These are phyloP conservation scores for Gallinago jamesoni DNA, from an alignment of 2,113 vertebrate species.

Conservation along the genomic window DNA sequence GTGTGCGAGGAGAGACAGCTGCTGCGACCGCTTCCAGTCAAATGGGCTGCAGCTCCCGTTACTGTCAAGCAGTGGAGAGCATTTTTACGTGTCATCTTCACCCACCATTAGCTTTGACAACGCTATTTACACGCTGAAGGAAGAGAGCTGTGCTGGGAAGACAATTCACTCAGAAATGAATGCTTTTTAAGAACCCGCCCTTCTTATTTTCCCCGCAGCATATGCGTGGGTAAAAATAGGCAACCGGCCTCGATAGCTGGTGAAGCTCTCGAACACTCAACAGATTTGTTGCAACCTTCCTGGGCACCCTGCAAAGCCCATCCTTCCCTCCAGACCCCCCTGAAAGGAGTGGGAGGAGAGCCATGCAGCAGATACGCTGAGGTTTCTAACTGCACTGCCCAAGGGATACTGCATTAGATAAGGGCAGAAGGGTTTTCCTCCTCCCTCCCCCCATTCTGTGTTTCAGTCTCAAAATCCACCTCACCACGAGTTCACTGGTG, in stretches of 20 bases:
- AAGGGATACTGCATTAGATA: not conserved
- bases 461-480: not conserved
- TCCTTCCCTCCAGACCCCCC: not conserved
- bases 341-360: not conserved
- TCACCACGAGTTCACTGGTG: not conserved
- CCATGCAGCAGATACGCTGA: rapidly evolving
- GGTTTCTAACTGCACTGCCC: not conserved
- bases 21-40: not conserved
- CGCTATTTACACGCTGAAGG: not conserved
- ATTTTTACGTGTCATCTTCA: not conserved
- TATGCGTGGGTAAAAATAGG: not conserved
- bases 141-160: not conserved
- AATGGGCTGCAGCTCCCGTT: not conserved
- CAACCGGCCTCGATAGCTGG: rapidly evolving
- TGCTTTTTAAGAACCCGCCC: not conserved
- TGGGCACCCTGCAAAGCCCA: not conserved
- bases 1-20: not conserved
- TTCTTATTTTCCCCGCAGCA: not conserved
- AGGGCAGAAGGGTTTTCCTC: not conserved
- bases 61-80: rapidly evolving
- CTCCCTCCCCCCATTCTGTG: too few relatives aligned
- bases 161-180: not conserved
- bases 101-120: not conserved
- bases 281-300: not conserved
- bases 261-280: not conserved